Evolutionary conservation across 1,140 invertebrate species (phyloP).

Genomic region (Danaus plexippus): DNA sequence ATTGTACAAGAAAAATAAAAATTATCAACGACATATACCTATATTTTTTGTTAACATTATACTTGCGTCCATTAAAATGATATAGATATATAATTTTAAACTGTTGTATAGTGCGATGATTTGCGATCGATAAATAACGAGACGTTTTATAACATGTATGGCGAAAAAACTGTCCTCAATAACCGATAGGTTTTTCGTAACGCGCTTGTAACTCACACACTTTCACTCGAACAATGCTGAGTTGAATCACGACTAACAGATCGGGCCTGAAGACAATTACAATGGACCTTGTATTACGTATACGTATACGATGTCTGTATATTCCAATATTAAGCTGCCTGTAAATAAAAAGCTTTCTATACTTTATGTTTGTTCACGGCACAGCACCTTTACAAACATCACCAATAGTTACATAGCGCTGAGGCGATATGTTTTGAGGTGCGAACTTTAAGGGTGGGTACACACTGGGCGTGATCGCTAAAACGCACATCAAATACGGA

Average conservation of each 20-base stretch:
- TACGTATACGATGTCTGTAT: too few species aligned
- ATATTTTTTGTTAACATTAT: too few species aligned
- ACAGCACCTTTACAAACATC: conserved; percentile 27
- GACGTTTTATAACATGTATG: too few species aligned
- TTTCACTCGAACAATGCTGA: conserved; percentile 60
- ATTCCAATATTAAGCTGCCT: too few species aligned
- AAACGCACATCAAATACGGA: conserved; percentile 58
- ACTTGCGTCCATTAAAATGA: too few species aligned
- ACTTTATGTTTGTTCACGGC: conserved; percentile 9
- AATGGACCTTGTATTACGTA: conserved; percentile 19
- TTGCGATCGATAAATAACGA: too few species aligned
- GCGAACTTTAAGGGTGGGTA: conserved; percentile 61
- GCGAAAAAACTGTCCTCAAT: conserved; percentile 21
- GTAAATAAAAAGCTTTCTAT: conserved; percentile 11
- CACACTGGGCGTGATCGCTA: conserved; percentile 64
- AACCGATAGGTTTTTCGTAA: conserved; percentile 45
- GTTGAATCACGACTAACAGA: conserved; percentile 26
- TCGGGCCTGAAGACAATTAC: conserved; percentile 23
- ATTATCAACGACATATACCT: too few species aligned
- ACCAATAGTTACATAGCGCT: conserved; percentile 46
- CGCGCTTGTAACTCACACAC: conserved; percentile 42
- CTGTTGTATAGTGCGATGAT: too few species aligned
- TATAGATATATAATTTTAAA: too few species aligned
- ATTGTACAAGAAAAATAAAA: too few species aligned
- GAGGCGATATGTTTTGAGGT: conserved; percentile 54